phyloP scores from a whole-genome alignment of 1,140 invertebrate species.

The Lasaia peninsularis region DNA sequence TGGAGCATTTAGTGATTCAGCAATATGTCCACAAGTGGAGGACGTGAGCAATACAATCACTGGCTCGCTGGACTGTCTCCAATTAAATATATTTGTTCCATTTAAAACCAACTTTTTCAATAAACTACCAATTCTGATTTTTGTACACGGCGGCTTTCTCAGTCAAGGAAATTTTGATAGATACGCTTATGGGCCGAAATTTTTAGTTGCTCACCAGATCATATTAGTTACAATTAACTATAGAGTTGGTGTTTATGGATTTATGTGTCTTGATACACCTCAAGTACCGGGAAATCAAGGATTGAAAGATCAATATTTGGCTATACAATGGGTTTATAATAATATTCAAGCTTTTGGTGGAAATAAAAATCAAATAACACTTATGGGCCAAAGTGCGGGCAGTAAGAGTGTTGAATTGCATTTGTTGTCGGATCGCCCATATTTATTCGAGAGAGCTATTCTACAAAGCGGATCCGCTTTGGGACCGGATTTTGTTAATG shows the following conservation, averaged over 20 bases:
- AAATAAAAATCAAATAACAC: constrained; percentile 13
- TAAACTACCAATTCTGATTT: constrained; percentile 26
- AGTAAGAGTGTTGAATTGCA: constrained; percentile 12
- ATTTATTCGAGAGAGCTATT: constrained; percentile 32
- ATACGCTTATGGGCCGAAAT: constrained; percentile 6
- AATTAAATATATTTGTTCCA: constrained; percentile 28
- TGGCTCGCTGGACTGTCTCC: constrained; percentile 27
- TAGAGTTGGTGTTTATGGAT: constrained; percentile 15
- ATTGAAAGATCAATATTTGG: constrained; percentile 26
- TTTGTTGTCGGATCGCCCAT: constrained; percentile 13
- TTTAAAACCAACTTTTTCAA: constrained; percentile 10
- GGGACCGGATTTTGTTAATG: neutral
- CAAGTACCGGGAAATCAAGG: constrained; percentile 11
- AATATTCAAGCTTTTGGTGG: constrained; percentile 19
- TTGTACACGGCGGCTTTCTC: constrained; percentile 23
- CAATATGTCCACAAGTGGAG: constrained; percentile 24
- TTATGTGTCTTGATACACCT: neutral
- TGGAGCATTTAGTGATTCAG: neutral
- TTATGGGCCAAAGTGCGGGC: constrained; percentile 11
- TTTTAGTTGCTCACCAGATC: neutral
- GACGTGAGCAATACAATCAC: constrained; percentile 7
- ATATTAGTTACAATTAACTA: constrained; percentile 22
- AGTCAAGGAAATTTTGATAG: constrained; percentile 11
- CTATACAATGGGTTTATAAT: constrained; percentile 34
- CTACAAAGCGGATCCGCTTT: constrained; percentile 28